Evolutionary conservation across 2,797 vertebrate genomes (phyloP), one percentile per base, ranked within the genome.

Genomic region (Gadopsis marmoratus): DNA sequence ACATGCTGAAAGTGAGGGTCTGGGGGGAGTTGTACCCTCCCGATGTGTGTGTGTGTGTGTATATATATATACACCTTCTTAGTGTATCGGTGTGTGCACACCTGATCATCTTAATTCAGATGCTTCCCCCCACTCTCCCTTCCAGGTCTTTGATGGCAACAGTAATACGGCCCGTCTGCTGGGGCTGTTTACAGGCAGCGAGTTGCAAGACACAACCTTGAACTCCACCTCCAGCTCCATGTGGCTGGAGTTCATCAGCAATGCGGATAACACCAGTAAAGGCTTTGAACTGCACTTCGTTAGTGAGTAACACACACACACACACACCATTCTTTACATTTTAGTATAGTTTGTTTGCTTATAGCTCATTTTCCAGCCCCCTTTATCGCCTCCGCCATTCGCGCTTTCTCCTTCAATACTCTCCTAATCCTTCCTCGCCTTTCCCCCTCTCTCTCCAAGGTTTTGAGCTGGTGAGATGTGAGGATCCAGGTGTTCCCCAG

Each of bases 181-280:
- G 87, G 98, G 97, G 62, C 85, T 95, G 82, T 99, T 97, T 87
- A 97, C 96, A 76, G 94, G 78, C 81, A 95, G 87, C 0, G 97
- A 99, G 72, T 94, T 99, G 94, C 89, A 98, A 55, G 95, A 97
- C 58, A 88, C 95, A 72, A 96, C 92, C 43, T 91, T 99, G 71
- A 99, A 99, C 95, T 98, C 97, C 94, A 99, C 98, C 1, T 99
- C 98, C 90, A 99, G 97, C 93, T 96, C 95, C 81, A 95, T 99
- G 95, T 99, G 98, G 97, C 94, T 99, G 3, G 98, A 99, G 87
- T 99, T 99, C 79, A 94, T 98, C 93, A 96, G 96, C 12, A 95
- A 99, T 79, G 78, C 94, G 0, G 97, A 97, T 54, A 98, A 98
- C 91, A 99, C 96, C 71, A 99, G 97, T 80, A 97, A 97, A 90